phyloP scores from a whole-genome alignment of 2,113 vertebrate species.

The Pelobates fuscus region DNA sequence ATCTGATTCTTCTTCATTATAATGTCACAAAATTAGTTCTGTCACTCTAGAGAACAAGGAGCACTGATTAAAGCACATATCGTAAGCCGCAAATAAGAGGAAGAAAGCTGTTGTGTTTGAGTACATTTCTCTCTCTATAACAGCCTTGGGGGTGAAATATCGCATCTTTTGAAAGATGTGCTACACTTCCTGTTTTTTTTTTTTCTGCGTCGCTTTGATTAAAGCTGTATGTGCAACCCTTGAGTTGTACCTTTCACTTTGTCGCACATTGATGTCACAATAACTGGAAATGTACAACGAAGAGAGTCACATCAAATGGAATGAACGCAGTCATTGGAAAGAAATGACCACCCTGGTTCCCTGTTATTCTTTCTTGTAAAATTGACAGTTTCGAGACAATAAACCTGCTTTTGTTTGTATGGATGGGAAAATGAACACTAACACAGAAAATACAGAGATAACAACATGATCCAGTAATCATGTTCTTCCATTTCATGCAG shows the following conservation, averaged over 20 bases:
- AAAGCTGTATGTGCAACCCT: conserved; percentile 36
- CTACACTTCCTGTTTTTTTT: conserved; percentile 48
- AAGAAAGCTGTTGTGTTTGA: conserved; percentile 29
- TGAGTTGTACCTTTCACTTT: conserved; percentile 29
- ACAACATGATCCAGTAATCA: no score
- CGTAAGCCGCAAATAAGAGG: conserved; percentile 9
- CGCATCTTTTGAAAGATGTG: conserved; percentile 22
- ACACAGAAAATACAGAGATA: no score
- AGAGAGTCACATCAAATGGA: conserved; percentile 30
- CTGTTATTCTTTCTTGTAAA: conserved; percentile 6
- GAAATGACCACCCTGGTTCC: background rate
- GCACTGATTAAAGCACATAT: conserved; percentile 34
- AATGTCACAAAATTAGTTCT: conserved; percentile 12
- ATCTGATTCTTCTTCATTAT: background rate
- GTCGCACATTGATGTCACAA: conserved; percentile 22
- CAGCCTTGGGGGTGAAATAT: conserved; percentile 40
- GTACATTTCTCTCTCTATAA: conserved; percentile 48
- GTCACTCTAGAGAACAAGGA: conserved; percentile 1
- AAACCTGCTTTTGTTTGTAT: background rate
- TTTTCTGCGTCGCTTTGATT: conserved; percentile 38
- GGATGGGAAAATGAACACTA: background rate
- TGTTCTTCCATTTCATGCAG: no score
- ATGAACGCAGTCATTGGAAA: background rate
- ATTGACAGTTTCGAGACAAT: background rate
- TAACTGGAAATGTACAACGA: conserved; percentile 24